Evolutionary conservation across 64 coral and sea anemone species (phyloP).

Genomic region (Stichodactyla mertensii): DNA sequence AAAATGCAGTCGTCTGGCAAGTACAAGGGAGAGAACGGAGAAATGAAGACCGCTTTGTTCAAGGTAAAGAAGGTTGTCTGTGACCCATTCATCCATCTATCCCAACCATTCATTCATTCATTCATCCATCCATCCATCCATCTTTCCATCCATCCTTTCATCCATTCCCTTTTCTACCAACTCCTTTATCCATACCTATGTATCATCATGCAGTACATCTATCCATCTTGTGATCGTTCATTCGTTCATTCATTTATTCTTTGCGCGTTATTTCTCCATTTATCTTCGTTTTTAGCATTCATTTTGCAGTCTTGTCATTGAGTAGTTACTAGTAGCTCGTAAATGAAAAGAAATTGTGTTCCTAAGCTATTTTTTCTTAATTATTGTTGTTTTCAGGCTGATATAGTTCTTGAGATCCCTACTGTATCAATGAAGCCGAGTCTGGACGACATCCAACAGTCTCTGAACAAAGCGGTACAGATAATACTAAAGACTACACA

Average conservation of each 20-base stretch:
- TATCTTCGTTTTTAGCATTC: too few relatives aligned
- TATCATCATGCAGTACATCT: not conserved
- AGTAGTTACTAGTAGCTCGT: too few relatives aligned
- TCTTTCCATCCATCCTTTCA: too few relatives aligned
- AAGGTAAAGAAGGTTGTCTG: slow-evolving; percentile 5
- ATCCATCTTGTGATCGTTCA: too few relatives aligned
- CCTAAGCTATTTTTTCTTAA: not conserved
- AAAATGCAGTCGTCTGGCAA: slow-evolving; percentile 54
- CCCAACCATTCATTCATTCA: too few relatives aligned
- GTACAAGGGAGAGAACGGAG: slow-evolving; percentile 30
- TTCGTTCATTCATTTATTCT: too few relatives aligned
- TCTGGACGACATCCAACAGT: slow-evolving; percentile 94
- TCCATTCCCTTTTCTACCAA: too few relatives aligned
- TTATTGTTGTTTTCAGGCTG: slow-evolving; percentile 57
- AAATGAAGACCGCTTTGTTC: slow-evolving; percentile 31
- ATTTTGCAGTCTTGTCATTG: too few relatives aligned
- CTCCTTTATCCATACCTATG: not conserved
- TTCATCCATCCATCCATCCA: not conserved
- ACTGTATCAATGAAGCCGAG: slow-evolving; percentile 96
- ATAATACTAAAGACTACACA: slow-evolving; percentile 98
- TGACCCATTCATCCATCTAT: not conserved
- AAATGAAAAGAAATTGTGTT: too few relatives aligned
- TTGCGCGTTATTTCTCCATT: too few relatives aligned
- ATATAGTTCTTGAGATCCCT: slow-evolving; percentile 92
- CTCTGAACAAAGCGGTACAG: slow-evolving; percentile 87